phyloP scores from a whole-genome alignment of 35 echinoderm and acorn worm genomes.

The Stichopus chloronotus region DNA sequence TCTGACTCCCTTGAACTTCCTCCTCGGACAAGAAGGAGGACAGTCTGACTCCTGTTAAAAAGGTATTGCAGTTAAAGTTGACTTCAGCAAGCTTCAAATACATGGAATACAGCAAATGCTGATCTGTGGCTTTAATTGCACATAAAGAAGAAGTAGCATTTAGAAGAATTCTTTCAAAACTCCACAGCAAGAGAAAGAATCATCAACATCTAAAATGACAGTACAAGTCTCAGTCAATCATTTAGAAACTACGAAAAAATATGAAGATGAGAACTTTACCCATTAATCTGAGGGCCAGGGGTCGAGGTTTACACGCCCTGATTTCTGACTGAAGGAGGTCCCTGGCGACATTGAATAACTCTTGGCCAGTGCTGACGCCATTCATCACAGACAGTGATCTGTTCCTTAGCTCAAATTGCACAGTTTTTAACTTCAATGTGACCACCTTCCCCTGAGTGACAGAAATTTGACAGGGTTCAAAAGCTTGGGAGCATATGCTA shows the following conservation, averaged over 20 bases:
- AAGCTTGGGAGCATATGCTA: too few relatives aligned
- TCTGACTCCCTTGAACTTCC: slow-evolving; percentile 55
- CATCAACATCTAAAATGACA: too few relatives aligned
- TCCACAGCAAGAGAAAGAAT: too few relatives aligned
- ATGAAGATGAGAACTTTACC: slow-evolving; percentile 49
- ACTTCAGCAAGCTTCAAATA: too few relatives aligned
- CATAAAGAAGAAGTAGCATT: too few relatives aligned
- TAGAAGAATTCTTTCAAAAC: too few relatives aligned
- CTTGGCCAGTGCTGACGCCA: slow-evolving; percentile 51
- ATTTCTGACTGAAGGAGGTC: slow-evolving; percentile 84
- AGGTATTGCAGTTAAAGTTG: too few relatives aligned
- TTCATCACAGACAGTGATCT: slow-evolving; percentile 58
- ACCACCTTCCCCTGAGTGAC: slow-evolving; percentile 72
- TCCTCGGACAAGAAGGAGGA: slow-evolving; percentile 62
- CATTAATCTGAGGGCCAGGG: slow-evolving; percentile 84
- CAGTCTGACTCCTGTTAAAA: slow-evolving; percentile 73
- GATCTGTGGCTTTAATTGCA: too few relatives aligned
- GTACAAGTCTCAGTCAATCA: background rate
- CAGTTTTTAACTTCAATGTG: slow-evolving; percentile 86
- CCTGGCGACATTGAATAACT: slow-evolving; percentile 73
- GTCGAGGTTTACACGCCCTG: slow-evolving; percentile 67
- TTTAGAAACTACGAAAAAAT: background rate
- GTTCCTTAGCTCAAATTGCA: slow-evolving; percentile 89
- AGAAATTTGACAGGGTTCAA: too few relatives aligned
- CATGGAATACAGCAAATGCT: too few relatives aligned